Conservation (phyloP, 2,888 invertebrate species). For the Drosophila limbata region DNA sequence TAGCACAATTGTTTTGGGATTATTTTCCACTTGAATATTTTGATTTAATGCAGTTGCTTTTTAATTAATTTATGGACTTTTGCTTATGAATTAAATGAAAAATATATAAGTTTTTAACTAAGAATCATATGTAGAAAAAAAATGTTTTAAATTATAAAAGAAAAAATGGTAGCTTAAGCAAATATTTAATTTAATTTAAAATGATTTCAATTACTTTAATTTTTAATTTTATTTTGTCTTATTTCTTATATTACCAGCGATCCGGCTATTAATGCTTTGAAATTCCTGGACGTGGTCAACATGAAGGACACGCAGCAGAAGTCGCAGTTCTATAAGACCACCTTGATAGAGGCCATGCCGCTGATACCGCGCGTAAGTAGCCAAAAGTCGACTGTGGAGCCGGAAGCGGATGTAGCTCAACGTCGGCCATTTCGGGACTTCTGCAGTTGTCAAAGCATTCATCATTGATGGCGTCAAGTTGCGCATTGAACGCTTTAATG, state of each 20-base stretch:
- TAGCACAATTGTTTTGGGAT: conserved; percentile 25
- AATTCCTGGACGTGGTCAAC: conserved; percentile 96
- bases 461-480: conserved; percentile 70
- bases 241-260: conserved; percentile 87
- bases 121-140: neutral
- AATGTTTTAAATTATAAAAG: neutral
- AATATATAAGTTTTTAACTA: no score
- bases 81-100: neutral
- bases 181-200: no score
- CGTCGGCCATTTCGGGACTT: conserved; percentile 29
- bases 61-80: neutral
- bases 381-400: conserved; percentile 18
- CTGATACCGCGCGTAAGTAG: conserved; percentile 93
- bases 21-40: conserved; percentile 14
- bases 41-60: neutral
- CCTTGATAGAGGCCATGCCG: conserved; percentile 94
- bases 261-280: conserved; percentile 95
- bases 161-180: no score
- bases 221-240: no score
- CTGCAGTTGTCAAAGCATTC: conserved; percentile 48
- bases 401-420: conserved; percentile 53
- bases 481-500: conserved; percentile 54
- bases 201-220: no score
- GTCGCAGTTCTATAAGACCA: conserved; percentile 94
- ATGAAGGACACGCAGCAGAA: conserved; percentile 96